Conservation (phyloP, 1,140 invertebrate genomes). For the Drosophila navojoa region DNA sequence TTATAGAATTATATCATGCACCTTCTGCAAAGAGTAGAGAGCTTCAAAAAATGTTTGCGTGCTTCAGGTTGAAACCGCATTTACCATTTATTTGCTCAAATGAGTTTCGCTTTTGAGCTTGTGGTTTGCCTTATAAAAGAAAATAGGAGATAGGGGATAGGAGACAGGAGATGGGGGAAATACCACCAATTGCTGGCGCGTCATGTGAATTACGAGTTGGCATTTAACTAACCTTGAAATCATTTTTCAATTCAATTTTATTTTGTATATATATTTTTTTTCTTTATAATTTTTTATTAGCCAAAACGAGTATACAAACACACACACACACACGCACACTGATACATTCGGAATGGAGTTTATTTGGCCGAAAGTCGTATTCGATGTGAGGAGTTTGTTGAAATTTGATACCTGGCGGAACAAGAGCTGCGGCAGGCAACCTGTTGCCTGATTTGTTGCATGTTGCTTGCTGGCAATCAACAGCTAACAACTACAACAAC, state of each 20-base stretch:
- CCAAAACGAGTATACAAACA: not conserved
- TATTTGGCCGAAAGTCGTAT: slow-evolving; percentile 23
- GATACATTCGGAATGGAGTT: not conserved
- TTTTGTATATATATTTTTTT: not conserved
- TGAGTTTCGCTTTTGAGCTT: slow-evolving; percentile 50
- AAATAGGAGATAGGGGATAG: slow-evolving; percentile 9
- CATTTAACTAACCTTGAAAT: slow-evolving; percentile 54
- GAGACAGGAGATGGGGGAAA: not conserved
- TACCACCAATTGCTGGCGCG: slow-evolving; percentile 44
- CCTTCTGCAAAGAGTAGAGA: not conserved
- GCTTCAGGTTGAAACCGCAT: slow-evolving; percentile 10
- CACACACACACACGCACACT: no score
- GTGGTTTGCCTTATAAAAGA: not conserved
- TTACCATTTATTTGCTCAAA: slow-evolving; percentile 45
- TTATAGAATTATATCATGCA: no score
- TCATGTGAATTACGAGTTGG: slow-evolving; percentile 43
- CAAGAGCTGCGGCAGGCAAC: slow-evolving; percentile 29
- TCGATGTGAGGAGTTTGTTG: slow-evolving; percentile 24
- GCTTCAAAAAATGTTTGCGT: not conserved
- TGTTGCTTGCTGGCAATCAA: slow-evolving; percentile 46
- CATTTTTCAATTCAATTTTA: slow-evolving; percentile 6
- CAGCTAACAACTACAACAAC: slow-evolving; percentile 36
- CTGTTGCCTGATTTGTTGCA: slow-evolving; percentile 58
- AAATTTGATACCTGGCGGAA: slow-evolving; percentile 52
- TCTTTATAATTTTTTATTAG: not conserved